Percentiles rank a stretch among this genome's conserved stretches.
Conservation (phyloP, 2,797 vertebrate genomes). For the Anguilla megastoma region DNA sequence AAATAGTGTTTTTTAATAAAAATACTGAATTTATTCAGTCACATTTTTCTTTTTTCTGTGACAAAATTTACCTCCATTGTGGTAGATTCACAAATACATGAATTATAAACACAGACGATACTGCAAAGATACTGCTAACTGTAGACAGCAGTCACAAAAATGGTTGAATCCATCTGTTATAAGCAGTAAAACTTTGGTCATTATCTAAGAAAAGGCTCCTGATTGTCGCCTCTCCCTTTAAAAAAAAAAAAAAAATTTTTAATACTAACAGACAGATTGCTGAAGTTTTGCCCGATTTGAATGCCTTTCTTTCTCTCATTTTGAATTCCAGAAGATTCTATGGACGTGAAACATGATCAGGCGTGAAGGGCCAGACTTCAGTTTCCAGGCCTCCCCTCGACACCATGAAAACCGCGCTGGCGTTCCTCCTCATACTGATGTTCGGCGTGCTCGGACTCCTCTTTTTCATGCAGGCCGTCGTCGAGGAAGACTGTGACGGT, state of each 20-base stretch:
- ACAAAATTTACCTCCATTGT: too few relatives aligned
- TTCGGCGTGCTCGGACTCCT: neutral
- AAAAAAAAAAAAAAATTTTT: too few relatives aligned
- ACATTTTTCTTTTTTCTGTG: too few relatives aligned
- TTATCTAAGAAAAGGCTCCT: too few relatives aligned
- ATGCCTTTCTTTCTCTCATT: neutral
- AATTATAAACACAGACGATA: too few relatives aligned
- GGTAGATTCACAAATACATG: too few relatives aligned
- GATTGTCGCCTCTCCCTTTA: neutral
- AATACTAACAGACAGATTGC: neutral
- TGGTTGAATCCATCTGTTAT: too few relatives aligned
- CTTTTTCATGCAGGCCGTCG: neutral
- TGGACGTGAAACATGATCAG: neutral
- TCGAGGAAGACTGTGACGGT: neutral
- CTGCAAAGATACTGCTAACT: too few relatives aligned
- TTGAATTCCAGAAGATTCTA: neutral
- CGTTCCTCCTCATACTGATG: constrained; percentile 14
- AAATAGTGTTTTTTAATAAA: too few relatives aligned
- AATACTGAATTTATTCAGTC: too few relatives aligned
- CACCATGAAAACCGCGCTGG: neutral
- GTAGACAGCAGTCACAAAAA: too few relatives aligned
- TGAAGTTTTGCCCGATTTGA: neutral
- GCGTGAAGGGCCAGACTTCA: neutral
- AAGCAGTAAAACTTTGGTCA: too few relatives aligned
- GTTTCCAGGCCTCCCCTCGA: neutral